Percentiles rank a stretch among this genome's conserved stretches.
Evolutionary conservation across 2,113 vertebrate species (phyloP).

Genomic region (Catagonus wagneri): DNA sequence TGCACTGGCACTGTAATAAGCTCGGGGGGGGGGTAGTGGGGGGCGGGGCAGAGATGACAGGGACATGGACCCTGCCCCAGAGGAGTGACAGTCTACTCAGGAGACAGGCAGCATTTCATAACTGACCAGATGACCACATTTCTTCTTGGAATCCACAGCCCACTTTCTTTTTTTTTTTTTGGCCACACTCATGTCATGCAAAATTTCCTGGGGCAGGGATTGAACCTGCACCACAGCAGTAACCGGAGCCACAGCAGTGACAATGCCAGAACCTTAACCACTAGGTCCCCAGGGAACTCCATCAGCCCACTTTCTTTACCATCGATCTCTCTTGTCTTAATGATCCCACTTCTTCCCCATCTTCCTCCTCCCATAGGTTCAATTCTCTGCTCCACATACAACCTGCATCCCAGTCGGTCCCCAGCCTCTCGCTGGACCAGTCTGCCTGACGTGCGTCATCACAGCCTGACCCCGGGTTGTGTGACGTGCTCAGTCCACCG

Average conservation of each 20-base stretch:
- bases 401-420: background rate
- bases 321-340: background rate
- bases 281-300: background rate
- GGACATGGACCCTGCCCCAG: background rate
- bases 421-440: background rate
- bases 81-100: slow-evolving; percentile 4
- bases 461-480: background rate
- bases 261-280: too few species aligned
- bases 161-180: background rate
- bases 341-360: background rate
- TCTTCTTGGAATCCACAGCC: background rate
- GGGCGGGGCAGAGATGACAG: background rate
- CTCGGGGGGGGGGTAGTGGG: background rate
- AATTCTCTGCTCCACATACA: background rate
- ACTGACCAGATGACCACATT: background rate
- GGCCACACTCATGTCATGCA: too few species aligned
- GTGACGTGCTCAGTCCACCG: background rate
- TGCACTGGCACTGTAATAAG: background rate
- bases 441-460: background rate
- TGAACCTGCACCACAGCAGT: too few species aligned
- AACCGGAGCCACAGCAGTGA: too few species aligned
- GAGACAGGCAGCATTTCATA: background rate
- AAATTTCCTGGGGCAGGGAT: too few species aligned
- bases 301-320: background rate
- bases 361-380: background rate